phyloP scores from a whole-genome alignment of 2,797 vertebrate genomes.

The Agapornis canus region DNA sequence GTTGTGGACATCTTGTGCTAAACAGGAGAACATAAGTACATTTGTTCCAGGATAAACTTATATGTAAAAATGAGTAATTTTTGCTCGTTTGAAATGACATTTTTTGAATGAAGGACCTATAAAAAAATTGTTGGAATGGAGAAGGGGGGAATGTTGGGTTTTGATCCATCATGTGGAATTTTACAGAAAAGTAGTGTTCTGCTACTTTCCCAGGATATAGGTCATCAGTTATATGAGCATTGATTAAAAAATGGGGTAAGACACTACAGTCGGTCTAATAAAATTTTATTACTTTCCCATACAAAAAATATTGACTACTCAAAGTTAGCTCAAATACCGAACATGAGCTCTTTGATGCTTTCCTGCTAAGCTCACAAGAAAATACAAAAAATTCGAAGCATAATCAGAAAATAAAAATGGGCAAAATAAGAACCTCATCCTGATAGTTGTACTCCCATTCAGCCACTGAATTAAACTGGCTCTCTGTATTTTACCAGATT shows the following conservation, averaged over 20 bases:
- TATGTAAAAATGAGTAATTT: neutral
- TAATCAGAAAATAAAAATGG: neutral
- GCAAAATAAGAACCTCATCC: neutral
- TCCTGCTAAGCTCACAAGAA: neutral
- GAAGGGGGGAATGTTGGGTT: neutral
- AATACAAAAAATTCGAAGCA: neutral
- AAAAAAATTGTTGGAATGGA: neutral
- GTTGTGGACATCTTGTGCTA: neutral
- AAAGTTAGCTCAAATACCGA: neutral
- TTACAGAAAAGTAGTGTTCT: neutral
- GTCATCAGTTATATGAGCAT: neutral
- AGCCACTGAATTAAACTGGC: neutral
- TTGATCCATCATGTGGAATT: neutral
- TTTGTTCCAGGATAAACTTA: neutral
- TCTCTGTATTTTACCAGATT: neutral
- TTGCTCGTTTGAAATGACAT: neutral
- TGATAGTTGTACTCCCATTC: neutral
- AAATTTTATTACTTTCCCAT: neutral
- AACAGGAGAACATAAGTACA: neutral
- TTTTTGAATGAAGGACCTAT: neutral
- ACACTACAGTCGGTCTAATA: neutral
- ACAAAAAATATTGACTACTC: neutral
- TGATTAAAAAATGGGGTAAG: neutral
- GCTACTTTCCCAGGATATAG: neutral
- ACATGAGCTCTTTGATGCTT: neutral